These are phyloP conservation scores for Fistularia tabacaria DNA, from an alignment of 2,797 vertebrate species.

Conservation along the genomic window DNA sequence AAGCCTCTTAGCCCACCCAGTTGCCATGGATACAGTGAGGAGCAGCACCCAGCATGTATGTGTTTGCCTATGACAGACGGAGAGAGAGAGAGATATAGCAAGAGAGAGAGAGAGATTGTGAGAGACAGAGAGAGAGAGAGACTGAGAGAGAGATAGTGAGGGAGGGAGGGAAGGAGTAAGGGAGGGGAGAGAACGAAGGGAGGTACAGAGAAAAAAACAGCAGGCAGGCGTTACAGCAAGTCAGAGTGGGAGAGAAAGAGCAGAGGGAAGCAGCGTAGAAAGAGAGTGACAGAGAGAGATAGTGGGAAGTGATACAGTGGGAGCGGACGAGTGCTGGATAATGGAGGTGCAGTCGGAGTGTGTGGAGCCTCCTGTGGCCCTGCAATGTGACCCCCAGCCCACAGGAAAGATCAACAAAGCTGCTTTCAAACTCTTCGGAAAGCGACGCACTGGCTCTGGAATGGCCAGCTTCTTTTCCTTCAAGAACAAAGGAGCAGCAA, in stretches of 20 bases:
- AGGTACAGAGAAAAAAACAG: conserved; percentile 69
- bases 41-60: conserved; percentile 65
- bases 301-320: conserved; percentile 40
- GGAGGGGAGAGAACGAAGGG: conserved; percentile 24
- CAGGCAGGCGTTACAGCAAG: conserved; percentile 62
- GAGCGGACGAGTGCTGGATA: conserved; percentile 52
- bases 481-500: conserved; percentile 85
- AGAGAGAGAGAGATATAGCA: conserved; percentile 43
- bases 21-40: conserved; percentile 82
- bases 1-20: conserved; percentile 86
- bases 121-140: conserved; percentile 59
- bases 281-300: conserved; percentile 34
- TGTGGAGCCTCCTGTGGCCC: conserved; percentile 81
- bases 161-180: conserved; percentile 49
- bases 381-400: conserved; percentile 88
- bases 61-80: conserved; percentile 22
- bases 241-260: conserved; percentile 69
- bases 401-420: conserved; percentile 95
- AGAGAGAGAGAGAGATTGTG: conserved; percentile 36
- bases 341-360: conserved; percentile 91
- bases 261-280: conserved; percentile 57
- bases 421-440: conserved; percentile 95
- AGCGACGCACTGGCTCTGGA: conserved; percentile 83
- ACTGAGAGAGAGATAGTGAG: conserved; percentile 50
- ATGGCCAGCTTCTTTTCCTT: conserved; percentile 95